A percentile compares a stretch with the other conserved stretches of the same genome.
Conservation (phyloP, 2,113 vertebrate species). For the Okapia johnstoni region DNA sequence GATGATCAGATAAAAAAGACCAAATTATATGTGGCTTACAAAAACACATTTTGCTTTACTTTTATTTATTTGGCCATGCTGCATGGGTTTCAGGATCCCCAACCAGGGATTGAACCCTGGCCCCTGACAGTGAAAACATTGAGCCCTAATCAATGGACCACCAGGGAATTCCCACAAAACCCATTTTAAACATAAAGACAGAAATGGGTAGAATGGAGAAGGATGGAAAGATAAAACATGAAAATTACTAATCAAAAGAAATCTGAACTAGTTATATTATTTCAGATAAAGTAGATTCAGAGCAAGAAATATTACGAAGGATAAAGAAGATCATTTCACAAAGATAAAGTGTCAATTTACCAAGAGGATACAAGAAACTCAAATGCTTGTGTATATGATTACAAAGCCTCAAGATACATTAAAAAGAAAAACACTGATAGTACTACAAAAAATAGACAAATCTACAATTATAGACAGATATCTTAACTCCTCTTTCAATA, state of each 20-base stretch:
- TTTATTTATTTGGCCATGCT: background rate
- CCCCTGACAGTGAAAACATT: background rate
- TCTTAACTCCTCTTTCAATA: background rate
- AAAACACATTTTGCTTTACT: background rate
- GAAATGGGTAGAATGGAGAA: background rate
- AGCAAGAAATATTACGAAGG: background rate
- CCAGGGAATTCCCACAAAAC: background rate
- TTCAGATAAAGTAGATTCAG: background rate
- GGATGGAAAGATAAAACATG: background rate
- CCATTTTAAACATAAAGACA: background rate
- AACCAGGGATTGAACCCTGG: background rate
- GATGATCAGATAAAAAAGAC: background rate
- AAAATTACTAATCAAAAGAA: background rate
- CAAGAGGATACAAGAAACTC: background rate
- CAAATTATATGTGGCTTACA: background rate
- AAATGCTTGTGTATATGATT: background rate
- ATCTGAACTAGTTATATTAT: background rate
- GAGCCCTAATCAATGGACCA: background rate
- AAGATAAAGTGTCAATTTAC: background rate
- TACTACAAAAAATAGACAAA: background rate
- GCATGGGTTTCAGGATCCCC: background rate
- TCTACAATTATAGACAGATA: background rate
- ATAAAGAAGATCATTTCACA: background rate
- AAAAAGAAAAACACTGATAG: background rate
- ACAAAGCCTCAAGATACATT: background rate